Conservation (phyloP, 1,140 invertebrate species). For the Acromyrmex heyeri region DNA sequence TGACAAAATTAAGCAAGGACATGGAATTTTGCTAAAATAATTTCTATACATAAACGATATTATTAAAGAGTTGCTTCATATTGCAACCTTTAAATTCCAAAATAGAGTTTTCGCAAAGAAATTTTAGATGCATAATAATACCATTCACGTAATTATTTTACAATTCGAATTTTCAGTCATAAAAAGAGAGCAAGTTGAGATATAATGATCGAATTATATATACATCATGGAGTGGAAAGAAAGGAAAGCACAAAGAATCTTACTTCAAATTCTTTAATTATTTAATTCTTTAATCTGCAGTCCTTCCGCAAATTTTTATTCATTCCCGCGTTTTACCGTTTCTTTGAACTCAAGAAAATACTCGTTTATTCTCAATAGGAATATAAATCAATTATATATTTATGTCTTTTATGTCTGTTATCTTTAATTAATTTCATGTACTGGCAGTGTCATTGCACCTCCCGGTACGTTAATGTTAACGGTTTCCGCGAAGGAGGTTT, state of each 20-base stretch:
- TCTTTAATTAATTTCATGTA: conserved; percentile 36
- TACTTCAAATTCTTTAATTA: neutral
- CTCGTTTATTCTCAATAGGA: neutral
- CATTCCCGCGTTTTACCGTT: neutral
- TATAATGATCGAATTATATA: neutral
- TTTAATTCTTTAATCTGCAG: neutral
- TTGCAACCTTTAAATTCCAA: neutral
- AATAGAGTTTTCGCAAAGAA: neutral
- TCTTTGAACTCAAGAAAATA: neutral
- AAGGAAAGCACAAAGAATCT: neutral
- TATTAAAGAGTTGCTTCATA: neutral
- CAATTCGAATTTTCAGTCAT: neutral
- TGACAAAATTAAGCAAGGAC: neutral
- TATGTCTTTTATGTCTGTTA: neutral
- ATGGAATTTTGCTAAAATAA: neutral
- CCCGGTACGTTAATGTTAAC: conserved; percentile 56
- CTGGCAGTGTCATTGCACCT: conserved; percentile 20
- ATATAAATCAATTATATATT: conserved; percentile 16
- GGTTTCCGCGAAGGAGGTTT: conserved; percentile 68
- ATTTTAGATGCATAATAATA: neutral
- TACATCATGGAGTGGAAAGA: neutral
- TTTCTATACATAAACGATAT: neutral
- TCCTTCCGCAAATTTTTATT: neutral
- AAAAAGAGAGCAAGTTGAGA: neutral
- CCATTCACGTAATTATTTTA: neutral